Base-by-base conservation (phyloP, 2,888 invertebrate genomes). In the Smittia sp. region DNA sequence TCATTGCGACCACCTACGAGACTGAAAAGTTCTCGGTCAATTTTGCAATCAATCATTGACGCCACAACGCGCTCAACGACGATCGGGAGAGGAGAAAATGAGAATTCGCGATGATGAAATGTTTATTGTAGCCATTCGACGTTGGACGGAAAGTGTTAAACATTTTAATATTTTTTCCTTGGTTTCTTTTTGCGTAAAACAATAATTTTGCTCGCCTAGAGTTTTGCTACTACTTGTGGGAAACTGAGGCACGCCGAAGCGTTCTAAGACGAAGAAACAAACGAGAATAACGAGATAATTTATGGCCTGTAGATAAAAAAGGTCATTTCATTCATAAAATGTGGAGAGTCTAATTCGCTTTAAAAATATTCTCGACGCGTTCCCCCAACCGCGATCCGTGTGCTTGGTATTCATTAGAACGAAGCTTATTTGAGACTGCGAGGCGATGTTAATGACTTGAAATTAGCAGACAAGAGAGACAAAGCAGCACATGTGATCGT, bases 251-350 rank as follows among this genome's bases (percentile, higher is more conserved):
- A 32, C 32, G 32, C 32, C 9, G 9, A 32, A 32, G 32, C 9
- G 9, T 32, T 32, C 32, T 32, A 9, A 32, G 32, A 32, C 32
- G 32, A 46, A 46, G 2, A 6, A 46, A 46, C 46, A 46, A 46
- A 46, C 46, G 46, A 46, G 15, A n/a, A 20, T 58, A 65, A 65
- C 20, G 65, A 65, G 65, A 65, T 65, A 65, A 65, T 65, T 65
- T 65, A 65, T 65, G 7, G 22, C 24, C 1, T 22, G 6, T 15
- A 65, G 24, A 65, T 65, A n/a, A 25, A 24, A 32, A 25, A 65
- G 65, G 24, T 65, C 25, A 65, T 27, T 65, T 25, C 65, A 65
- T 65, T 65, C 65, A 65, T 65, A 25, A 65, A 58, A 58, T 22
- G 18, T 13, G 3, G 6, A 18, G 7, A 58, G n/a, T 22, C 58